Evolutionary conservation across 2,888 invertebrate species (phyloP), one percentile per base, ranked within the genome.

Genomic region (Lasioglossum villosulum): DNA sequence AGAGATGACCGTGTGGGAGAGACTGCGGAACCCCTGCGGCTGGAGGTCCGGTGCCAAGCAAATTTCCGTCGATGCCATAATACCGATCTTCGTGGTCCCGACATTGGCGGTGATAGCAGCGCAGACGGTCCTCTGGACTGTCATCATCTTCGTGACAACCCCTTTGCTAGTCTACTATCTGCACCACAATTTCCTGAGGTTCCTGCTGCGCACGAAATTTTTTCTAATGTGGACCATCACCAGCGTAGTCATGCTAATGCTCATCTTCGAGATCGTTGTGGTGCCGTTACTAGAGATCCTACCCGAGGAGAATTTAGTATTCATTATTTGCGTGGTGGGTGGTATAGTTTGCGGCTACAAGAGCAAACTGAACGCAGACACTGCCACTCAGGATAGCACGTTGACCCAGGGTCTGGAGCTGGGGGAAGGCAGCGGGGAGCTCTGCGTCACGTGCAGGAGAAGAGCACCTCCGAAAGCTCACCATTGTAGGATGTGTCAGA

Each of bases 401-500:
- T 84, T 89, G 8, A 56, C 87, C 8, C 91, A 94, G 74, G 94
- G 92, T 8, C 79, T 95, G 37, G 94, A 95, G 74, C 89, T 94
- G 5, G 94, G 93, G 0, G 93, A 94, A 78, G 93, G 92, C 16
- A 93, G 91, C 72, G 95, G 93, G 5, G 95, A 95, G 72, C 95
- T 96, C 70, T 97, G 97, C 90, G 95, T 96, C n/a, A 95, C 94
- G 3, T 97, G 97, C 91, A 96, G 96, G 48, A 96, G 96, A 91
- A 96, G 96, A 88, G 96, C 96, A 19, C 96, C 97, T 3, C 96
- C 97, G 0, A 96, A 97, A 90, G 97, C 98, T 63, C 96, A 97
- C 93, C 98, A 98, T 93, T 99, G 99, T 94, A 96, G 96, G 88
- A 96, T 97, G 80, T 99, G 99, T 94, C 97, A 98, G 93, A 97